Evolutionary conservation across 2,888 invertebrate genomes (phyloP), one percentile per base, ranked within the genome.

Genomic region (Alsophila aescularia): DNA sequence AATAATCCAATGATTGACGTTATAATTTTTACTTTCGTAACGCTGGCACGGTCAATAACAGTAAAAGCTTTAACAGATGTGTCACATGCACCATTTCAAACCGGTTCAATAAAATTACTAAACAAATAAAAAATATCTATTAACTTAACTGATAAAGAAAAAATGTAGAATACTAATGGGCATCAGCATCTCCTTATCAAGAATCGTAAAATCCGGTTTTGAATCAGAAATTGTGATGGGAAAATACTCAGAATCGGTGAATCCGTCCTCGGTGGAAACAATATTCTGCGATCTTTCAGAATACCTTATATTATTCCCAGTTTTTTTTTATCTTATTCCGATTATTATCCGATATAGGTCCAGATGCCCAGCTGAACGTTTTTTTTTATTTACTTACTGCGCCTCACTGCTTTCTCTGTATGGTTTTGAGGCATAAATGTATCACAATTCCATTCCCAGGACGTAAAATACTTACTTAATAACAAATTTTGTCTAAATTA

Each of bases 111-210:
- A 27, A 31, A 40, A 21, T 18, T 24, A 12, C 15, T 29, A 45
- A 29, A 34, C 16, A 44, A 40, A 40, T 18, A 52, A n/a, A 32
- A 44, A 42, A 47, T 29, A 32, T 42, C 21, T 1, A 6, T 12
- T n/a, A n/a, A n/a, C n/a, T n/a, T n/a, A 32, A 13, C 18, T 34
- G 27, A 24, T 32, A 49, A 27, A 29, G 24, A 42, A 42, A 43
- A 43, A 47, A 40, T 12, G 27, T 37, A 31, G 47, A 42, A 52
- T 36, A 8, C 8, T 43, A 44, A 36, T 48, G 39, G 14, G 37
- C 50, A 31, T 43, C 39, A 34, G 37, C 50, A 31, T 43, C 39
- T 31, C 24, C 59, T 52, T 45, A 18, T 50, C 44, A 24, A n/a
- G 29, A 36, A 29, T 13, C 18, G 14, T 41, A n/a, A 39, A 40